phyloP scores from a whole-genome alignment of 2,113 vertebrate species.

The Delphinus delphis region DNA sequence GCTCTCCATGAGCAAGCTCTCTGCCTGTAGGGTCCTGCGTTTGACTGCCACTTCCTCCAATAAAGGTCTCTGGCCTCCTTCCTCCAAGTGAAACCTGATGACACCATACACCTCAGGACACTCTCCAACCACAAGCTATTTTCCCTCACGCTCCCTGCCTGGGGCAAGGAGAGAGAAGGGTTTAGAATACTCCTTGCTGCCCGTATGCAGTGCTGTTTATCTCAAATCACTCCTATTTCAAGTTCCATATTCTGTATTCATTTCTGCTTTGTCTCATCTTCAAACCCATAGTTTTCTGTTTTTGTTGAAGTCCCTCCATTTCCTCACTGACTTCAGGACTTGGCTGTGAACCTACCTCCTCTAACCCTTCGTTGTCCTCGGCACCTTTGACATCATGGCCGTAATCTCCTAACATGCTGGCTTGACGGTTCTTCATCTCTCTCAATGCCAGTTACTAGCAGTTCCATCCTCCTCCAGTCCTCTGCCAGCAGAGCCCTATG shows the following conservation, averaged over 20 bases:
- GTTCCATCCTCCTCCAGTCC: not conserved
- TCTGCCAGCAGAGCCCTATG: too few species aligned
- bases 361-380: not conserved
- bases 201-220: not conserved
- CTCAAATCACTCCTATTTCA: not conserved
- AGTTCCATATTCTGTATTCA: not conserved
- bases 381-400: not conserved
- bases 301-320: not conserved
- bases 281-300: not conserved
- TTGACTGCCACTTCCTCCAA: not conserved
- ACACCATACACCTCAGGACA: not conserved
- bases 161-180: not conserved
- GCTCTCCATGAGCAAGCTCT: not conserved
- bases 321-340: not conserved
- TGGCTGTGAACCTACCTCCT: not conserved
- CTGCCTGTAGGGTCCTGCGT: not conserved
- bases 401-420: not conserved
- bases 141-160: not conserved
- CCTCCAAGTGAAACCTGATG: not conserved
- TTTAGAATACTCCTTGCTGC: not conserved
- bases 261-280: not conserved
- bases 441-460: not conserved
- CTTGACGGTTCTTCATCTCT: not conserved
- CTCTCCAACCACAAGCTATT: not conserved
- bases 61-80: not conserved